These are phyloP conservation scores for Neopipo cinnamomea DNA, from an alignment of 2,113 vertebrate species.

Conservation along the genomic window DNA sequence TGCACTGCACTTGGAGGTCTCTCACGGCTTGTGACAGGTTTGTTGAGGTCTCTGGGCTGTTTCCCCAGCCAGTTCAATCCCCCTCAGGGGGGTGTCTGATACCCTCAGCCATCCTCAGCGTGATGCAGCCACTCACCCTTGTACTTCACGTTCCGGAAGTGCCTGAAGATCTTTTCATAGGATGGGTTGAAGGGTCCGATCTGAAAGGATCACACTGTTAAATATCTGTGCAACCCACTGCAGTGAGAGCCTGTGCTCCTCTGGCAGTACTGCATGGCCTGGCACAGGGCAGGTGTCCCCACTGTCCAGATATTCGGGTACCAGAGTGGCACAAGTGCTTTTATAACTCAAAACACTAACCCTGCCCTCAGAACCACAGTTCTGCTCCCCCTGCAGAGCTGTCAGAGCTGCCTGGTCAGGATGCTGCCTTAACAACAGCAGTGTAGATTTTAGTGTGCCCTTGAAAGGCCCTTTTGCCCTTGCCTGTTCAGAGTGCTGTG, in stretches of 20 bases:
- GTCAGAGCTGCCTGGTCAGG: neutral
- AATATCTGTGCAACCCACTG: neutral
- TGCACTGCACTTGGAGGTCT: neutral
- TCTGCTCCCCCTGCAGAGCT: neutral
- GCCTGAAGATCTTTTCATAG: constrained; percentile 85
- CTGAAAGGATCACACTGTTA: constrained; percentile 71
- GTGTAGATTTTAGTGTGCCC: neutral
- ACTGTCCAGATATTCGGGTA: neutral
- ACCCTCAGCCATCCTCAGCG: neutral
- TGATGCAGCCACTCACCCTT: constrained; percentile 73
- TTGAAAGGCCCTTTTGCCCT: neutral
- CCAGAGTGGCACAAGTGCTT: neutral
- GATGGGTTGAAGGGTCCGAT: constrained; percentile 84
- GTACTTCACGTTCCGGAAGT: constrained; percentile 83
- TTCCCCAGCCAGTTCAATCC: neutral
- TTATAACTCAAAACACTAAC: neutral
- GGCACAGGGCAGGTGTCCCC: neutral
- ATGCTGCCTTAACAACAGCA: neutral
- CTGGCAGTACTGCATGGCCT: too few species aligned
- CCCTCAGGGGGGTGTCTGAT: neutral
- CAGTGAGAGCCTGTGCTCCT: neutral
- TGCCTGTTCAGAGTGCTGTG: neutral
- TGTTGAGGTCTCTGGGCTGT: neutral
- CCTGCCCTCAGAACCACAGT: neutral
- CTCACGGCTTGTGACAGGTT: neutral